phyloP scores from a whole-genome alignment of 2,888 invertebrate genomes.

The Leucophenga montana region DNA sequence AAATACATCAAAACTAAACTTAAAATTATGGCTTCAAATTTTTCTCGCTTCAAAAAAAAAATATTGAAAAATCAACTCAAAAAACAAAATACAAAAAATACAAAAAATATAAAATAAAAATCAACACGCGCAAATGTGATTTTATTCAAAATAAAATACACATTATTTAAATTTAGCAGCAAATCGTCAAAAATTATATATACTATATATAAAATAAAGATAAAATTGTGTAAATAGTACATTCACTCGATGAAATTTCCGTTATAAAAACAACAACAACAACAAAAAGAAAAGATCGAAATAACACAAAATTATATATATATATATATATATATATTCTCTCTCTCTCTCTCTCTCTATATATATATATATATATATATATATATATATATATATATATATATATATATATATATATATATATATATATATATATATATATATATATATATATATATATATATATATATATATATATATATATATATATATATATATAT shows the following conservation, averaged over 20 bases:
- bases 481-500: slow-evolving; percentile 42
- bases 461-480: slow-evolving; percentile 46
- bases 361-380: slow-evolving; percentile 42
- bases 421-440: slow-evolving; percentile 42
- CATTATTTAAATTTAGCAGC: slow-evolving; percentile 41
- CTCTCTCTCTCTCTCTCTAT: too few species aligned
- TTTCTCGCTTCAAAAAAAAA: slow-evolving; percentile 52
- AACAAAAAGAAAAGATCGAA: slow-evolving; percentile 24
- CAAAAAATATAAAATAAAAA: slow-evolving; percentile 32
- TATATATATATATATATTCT: slow-evolving; percentile 37
- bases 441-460: slow-evolving; percentile 41
- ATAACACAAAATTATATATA: slow-evolving; percentile 42
- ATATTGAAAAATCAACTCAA: slow-evolving; percentile 35
- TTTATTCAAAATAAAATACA: slow-evolving; percentile 70
- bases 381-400: slow-evolving; percentile 45
- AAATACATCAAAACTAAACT: slow-evolving; percentile 16
- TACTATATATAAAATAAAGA: too few species aligned
- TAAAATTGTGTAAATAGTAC: slow-evolving; percentile 52
- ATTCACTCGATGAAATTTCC: slow-evolving; percentile 46
- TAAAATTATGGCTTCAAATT: slow-evolving; percentile 53
- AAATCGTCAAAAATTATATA: slow-evolving; percentile 9
- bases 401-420: slow-evolving; percentile 46
- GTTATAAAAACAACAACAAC: not conserved
- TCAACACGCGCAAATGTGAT: slow-evolving; percentile 65
- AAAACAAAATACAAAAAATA: slow-evolving; percentile 28